These are phyloP conservation scores for Campodea augens DNA, from an alignment of 1,140 invertebrate genomes.

Conservation along the genomic window DNA sequence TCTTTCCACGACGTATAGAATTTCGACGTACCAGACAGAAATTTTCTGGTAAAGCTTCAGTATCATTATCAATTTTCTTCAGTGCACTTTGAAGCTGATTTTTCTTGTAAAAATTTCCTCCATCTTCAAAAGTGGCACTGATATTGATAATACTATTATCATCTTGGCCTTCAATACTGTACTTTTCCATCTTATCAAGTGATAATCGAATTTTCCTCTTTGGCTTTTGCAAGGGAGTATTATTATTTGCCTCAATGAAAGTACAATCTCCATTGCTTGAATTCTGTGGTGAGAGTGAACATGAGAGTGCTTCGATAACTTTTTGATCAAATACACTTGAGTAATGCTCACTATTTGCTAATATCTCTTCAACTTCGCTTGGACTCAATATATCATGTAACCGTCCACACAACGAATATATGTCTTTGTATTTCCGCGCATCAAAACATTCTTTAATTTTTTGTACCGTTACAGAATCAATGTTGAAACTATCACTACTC, in stretches of 20 bases:
- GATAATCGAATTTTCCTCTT: too few relatives aligned
- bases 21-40: background rate
- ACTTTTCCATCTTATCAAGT: too few relatives aligned
- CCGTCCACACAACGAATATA: slow-evolving; percentile 21
- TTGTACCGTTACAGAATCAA: slow-evolving; percentile 16
- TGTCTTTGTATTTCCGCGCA: slow-evolving; percentile 20
- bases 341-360: slow-evolving; percentile 21
- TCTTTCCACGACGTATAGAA: background rate
- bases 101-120: too few relatives aligned
- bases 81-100: too few relatives aligned
- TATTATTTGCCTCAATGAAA: too few relatives aligned
- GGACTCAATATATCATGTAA: slow-evolving; percentile 21
- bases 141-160: too few relatives aligned
- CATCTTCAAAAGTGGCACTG: slow-evolving; percentile 2
- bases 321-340: slow-evolving; percentile 19
- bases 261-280: too few relatives aligned
- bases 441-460: slow-evolving; percentile 19
- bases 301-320: slow-evolving; percentile 19
- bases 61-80: too few relatives aligned
- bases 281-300: too few relatives aligned
- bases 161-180: too few relatives aligned
- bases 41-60: slow-evolving; percentile 9
- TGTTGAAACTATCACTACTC: slow-evolving; percentile 11
- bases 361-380: slow-evolving; percentile 23
- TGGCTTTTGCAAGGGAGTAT: too few relatives aligned